These are phyloP conservation scores for Harpagoxenus sublaevis DNA, from an alignment of 2,888 invertebrate species.

Conservation along the genomic window DNA sequence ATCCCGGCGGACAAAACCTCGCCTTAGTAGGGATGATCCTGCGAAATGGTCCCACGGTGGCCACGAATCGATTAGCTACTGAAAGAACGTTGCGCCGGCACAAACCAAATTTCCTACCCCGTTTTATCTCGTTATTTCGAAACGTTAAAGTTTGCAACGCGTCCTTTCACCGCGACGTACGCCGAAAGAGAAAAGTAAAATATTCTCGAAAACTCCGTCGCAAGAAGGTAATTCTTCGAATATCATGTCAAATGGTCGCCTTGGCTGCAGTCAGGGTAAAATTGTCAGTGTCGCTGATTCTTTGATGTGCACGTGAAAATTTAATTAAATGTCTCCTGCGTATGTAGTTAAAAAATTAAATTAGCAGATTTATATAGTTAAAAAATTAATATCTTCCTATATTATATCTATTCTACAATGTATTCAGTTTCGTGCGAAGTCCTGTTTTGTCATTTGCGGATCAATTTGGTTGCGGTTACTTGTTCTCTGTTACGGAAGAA, in stretches of 20 bases:
- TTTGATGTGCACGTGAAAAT: conserved; percentile 3
- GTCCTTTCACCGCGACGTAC: background rate
- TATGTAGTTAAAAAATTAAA: background rate
- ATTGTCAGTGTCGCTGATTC: background rate
- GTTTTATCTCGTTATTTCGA: conserved; percentile 50
- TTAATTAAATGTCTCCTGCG: conserved; percentile 21
- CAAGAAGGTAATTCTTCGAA: background rate
- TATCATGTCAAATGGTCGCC: background rate
- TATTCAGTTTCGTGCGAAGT: background rate
- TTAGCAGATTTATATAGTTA: conserved; percentile 11
- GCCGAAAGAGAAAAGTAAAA: background rate
- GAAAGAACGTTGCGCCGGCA: conserved; percentile 39
- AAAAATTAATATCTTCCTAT: background rate
- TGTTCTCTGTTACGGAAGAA: background rate
- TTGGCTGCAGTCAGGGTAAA: background rate
- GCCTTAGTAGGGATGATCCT: conserved; percentile 69
- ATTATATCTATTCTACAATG: background rate
- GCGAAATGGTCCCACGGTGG: conserved; percentile 67
- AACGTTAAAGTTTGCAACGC: conserved; percentile 34
- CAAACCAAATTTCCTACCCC: conserved; percentile 49
- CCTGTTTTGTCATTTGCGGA: background rate
- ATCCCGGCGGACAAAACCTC: conserved; percentile 66
- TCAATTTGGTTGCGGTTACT: background rate
- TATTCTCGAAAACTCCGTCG: background rate
- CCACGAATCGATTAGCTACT: conserved; percentile 61